Evolutionary conservation across 2,888 invertebrate species (phyloP), one percentile per base, ranked within the genome.

Genomic region (Adelognathus sp.): DNA sequence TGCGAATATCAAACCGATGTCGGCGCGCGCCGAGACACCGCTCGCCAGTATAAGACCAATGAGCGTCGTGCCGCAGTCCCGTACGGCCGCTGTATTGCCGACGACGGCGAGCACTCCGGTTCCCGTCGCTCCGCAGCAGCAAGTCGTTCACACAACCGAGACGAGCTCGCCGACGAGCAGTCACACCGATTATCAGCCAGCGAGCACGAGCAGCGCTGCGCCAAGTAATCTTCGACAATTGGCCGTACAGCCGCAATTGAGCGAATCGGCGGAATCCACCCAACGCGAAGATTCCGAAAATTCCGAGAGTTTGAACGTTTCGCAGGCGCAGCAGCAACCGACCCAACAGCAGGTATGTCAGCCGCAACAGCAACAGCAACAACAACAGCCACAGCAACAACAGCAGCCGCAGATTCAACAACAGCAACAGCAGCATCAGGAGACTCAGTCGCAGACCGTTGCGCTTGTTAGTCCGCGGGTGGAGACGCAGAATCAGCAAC

Each of bases 1-100:
- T 0, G 98, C 98, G 3, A 98, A 98, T 89, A 98, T 98, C 50
- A 97, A 97, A 90, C 98, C 98, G 0, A 97, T 98, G 96, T 96
- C 98, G 2, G 97, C 97, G 85, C 93, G 95, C 1, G 94, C 95
- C 3, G 96, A 97, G 89, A 97, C 98, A 0, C 98, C 96, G 0
- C 93, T 98, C 80, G 98, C 98, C 18, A 98, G 98, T 85, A 98
- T 98, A 86, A 94, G 98, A 36, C 98, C 98, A 0, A 97, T 98
- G 94, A 95, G 96, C 1, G 91, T 91, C 2, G 94, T 95, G 66
- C 95, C 95, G 63, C 93, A 93, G 81, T 93, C 94, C 39, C 92
- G 95, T 70, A 96, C 95, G 83, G 96, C 95, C 21, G 96, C 96
- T 60, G 96, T 97, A 69, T 93, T 96, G 56, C 97, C 97, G 0